Evolutionary conservation across 2,797 vertebrate species (phyloP).

Genomic region (Neostethus bicornis): DNA sequence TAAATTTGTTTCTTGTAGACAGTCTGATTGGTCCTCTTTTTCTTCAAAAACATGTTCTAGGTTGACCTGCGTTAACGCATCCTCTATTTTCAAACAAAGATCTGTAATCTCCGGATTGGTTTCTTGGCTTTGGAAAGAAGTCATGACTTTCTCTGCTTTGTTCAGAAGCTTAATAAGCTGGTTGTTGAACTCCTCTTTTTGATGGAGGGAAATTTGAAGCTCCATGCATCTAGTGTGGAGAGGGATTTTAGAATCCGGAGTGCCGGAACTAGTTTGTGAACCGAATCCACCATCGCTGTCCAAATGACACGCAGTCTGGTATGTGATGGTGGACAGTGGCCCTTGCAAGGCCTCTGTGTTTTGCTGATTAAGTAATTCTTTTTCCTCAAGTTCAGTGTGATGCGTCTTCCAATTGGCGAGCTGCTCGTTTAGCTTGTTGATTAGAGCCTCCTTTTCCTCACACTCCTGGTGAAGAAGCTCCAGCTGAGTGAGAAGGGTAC

Average conservation of each 20-base stretch:
- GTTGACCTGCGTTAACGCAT: slow-evolving; percentile 45
- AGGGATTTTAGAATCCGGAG: slow-evolving; percentile 34
- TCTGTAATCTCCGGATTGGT: slow-evolving; percentile 44
- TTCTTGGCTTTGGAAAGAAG: slow-evolving; percentile 24
- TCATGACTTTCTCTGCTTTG: slow-evolving; percentile 58
- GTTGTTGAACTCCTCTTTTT: slow-evolving; percentile 69
- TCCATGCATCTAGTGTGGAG: slow-evolving; percentile 56
- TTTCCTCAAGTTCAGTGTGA: slow-evolving; percentile 72
- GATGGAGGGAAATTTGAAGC: slow-evolving; percentile 69
- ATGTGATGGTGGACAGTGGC: slow-evolving; percentile 81
- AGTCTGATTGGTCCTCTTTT: slow-evolving; percentile 46
- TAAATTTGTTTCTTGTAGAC: slow-evolving; percentile 71
- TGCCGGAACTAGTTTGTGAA: slow-evolving; percentile 25
- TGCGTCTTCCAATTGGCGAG: slow-evolving; percentile 69
- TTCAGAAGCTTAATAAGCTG: slow-evolving; percentile 72
- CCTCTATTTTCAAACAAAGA: slow-evolving; percentile 64
- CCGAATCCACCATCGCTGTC: slow-evolving; percentile 69
- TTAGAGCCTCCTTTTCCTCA: slow-evolving; percentile 79
- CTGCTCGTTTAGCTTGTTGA: slow-evolving; percentile 72
- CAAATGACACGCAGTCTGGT: slow-evolving; percentile 81
- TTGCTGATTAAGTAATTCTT: slow-evolving; percentile 68
- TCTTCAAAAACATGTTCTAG: slow-evolving; percentile 2
- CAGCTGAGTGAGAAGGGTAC: slow-evolving; percentile 70
- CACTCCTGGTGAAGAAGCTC: slow-evolving; percentile 82
- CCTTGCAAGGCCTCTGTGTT: slow-evolving; percentile 75